Evolutionary conservation across 2,113 vertebrate species (phyloP).

Genomic region (Cryptotis parvus): DNA sequence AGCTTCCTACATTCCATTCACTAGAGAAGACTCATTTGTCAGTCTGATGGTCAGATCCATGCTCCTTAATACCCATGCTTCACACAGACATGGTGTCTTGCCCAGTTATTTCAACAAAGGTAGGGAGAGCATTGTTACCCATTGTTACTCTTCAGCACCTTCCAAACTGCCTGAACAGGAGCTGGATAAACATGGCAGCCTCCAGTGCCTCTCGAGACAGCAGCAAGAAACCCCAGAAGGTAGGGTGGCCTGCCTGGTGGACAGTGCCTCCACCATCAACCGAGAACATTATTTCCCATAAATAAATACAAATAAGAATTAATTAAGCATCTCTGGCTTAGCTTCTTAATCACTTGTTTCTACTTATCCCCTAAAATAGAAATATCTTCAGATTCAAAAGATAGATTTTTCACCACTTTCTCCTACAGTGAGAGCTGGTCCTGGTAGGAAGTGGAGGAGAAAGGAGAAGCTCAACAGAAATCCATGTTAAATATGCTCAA

Average conservation of each 20-base stretch:
- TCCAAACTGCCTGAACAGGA: constrained; percentile 30
- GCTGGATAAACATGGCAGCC: neutral
- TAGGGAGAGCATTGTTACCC: neutral
- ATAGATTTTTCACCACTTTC: constrained; percentile 41
- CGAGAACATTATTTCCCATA: neutral
- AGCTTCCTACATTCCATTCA: constrained; percentile 58
- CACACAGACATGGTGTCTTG: constrained; percentile 39
- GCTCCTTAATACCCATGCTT: constrained; percentile 38
- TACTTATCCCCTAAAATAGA: neutral
- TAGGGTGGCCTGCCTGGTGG: neutral
- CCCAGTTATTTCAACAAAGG: constrained; percentile 28
- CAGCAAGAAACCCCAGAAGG: neutral
- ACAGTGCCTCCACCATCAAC: neutral
- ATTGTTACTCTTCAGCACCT: constrained; percentile 6
- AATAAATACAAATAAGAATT: constrained; percentile 46
- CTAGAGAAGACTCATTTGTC: constrained; percentile 54
- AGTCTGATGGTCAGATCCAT: constrained; percentile 50
- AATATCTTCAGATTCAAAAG: constrained; percentile 21
- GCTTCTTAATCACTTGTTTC: neutral
- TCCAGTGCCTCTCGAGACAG: neutral
- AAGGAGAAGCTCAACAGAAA: neutral
- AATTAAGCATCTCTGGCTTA: constrained; percentile 48
- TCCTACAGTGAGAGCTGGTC: neutral
- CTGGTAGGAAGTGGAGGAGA: neutral
- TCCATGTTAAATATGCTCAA: neutral